Evolutionary conservation across 2,113 vertebrate species (phyloP).

Genomic region (Trichechus manatus): DNA sequence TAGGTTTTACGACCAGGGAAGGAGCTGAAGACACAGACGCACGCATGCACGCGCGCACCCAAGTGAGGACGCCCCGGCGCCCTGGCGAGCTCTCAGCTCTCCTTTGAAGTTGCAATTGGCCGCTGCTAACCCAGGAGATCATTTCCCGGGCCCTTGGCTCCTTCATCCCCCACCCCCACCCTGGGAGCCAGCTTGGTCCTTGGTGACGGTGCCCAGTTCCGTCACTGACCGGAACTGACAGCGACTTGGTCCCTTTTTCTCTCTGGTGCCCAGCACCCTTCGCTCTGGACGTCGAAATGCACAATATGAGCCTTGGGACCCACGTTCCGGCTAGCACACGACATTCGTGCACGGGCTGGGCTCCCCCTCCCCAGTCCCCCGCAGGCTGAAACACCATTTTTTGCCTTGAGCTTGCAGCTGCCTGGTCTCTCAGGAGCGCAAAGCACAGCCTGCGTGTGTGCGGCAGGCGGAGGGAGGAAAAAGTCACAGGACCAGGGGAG

Average conservation of each 20-base stretch:
- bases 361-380: background rate
- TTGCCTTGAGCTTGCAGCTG: background rate
- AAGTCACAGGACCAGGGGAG: background rate
- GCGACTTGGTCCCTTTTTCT: background rate
- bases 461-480: no score
- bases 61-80: background rate
- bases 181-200: background rate
- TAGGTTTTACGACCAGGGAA: background rate
- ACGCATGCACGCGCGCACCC: background rate
- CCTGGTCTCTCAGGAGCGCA: background rate
- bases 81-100: background rate
- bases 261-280: background rate
- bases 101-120: background rate
- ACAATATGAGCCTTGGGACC: background rate
- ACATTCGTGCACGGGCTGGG: background rate
- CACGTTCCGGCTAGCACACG: background rate
- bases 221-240: constrained; percentile 64
- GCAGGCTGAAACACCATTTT: background rate
- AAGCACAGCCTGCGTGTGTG: background rate
- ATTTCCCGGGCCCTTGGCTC: background rate
- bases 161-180: background rate
- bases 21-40: background rate
- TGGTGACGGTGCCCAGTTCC: background rate
- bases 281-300: background rate
- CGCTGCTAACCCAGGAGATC: accelerated